phyloP scores from a whole-genome alignment of 2,888 invertebrate genomes.

The Prionchulus punctatus region DNA sequence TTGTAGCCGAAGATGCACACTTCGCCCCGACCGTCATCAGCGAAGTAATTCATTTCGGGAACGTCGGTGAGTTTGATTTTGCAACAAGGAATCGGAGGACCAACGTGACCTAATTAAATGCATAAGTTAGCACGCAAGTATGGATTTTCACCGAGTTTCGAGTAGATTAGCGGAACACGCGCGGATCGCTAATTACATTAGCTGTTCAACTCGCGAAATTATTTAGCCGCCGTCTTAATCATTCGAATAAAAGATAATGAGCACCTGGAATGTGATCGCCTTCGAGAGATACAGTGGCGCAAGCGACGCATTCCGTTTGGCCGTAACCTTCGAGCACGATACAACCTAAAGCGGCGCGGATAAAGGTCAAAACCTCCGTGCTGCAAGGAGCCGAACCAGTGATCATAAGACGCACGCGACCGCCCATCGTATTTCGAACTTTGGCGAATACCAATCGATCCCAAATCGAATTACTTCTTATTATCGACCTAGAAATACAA shows the following conservation, averaged over 20 bases:
- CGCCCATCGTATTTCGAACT: slow-evolving; percentile 30
- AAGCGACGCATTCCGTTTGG: slow-evolving; percentile 38
- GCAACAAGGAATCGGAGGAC: slow-evolving; percentile 85
- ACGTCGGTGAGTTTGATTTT: slow-evolving; percentile 88
- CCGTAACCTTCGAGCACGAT: slow-evolving; percentile 32
- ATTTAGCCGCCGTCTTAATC: neutral
- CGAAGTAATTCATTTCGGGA: slow-evolving; percentile 70
- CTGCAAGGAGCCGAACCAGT: slow-evolving; percentile 81
- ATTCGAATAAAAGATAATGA: neutral
- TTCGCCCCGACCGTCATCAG: slow-evolving; percentile 28
- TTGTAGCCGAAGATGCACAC: slow-evolving; percentile 21
- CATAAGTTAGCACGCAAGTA: neutral
- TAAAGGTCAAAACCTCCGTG: slow-evolving; percentile 79
- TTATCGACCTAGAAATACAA: slow-evolving; percentile 30
- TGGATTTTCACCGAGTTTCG: neutral
- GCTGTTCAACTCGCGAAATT: too few species aligned
- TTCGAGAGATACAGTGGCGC: slow-evolving; percentile 49
- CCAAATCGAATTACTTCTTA: slow-evolving; percentile 35
- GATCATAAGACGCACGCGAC: slow-evolving; percentile 34
- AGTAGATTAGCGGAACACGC: neutral
- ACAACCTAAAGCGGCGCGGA: slow-evolving; percentile 68
- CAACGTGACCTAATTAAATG: slow-evolving; percentile 52
- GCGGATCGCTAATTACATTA: too few species aligned
- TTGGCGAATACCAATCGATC: slow-evolving; percentile 37
- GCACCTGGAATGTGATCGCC: slow-evolving; percentile 24